These are phyloP conservation scores for Ochropacha duplaris DNA, from an alignment of 2,888 invertebrate species.

Conservation along the genomic window DNA sequence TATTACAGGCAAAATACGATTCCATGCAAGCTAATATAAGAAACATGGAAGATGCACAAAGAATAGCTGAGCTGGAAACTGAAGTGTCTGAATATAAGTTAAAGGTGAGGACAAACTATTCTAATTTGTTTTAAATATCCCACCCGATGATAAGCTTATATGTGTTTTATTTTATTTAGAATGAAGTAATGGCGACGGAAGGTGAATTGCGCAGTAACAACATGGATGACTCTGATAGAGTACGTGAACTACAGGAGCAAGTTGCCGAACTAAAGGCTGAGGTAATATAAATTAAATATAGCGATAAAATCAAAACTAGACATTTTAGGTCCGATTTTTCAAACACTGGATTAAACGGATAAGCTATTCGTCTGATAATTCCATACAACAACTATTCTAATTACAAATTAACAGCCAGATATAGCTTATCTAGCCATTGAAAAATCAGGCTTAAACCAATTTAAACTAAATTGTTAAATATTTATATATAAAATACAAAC, in stretches of 20 bases:
- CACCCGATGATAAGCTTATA: neutral
- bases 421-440: no score
- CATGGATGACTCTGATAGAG: constrained; percentile 92
- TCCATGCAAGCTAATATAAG: constrained; percentile 96
- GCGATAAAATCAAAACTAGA: neutral
- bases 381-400: no score
- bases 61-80: constrained; percentile 95
- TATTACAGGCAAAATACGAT: constrained; percentile 90
- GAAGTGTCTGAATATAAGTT: constrained; percentile 96
- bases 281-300: constrained; percentile 80
- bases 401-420: no score
- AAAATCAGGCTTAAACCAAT: neutral
- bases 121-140: neutral
- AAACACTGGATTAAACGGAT: no score
- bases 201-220: constrained; percentile 92
- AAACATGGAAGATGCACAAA: constrained; percentile 97
- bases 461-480: neutral
- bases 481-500: neutral
- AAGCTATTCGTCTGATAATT: no score
- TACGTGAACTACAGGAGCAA: constrained; percentile 95
- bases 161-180: constrained; percentile 80
- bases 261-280: constrained; percentile 96
- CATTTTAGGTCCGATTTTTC: no score
- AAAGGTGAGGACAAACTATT: constrained; percentile 84
- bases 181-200: constrained; percentile 96